Percentiles rank a stretch among this genome's conserved stretches.
phyloP scores from a whole-genome alignment of 92 coral and sea anemone genomes.

The Diadumene lineata region DNA sequence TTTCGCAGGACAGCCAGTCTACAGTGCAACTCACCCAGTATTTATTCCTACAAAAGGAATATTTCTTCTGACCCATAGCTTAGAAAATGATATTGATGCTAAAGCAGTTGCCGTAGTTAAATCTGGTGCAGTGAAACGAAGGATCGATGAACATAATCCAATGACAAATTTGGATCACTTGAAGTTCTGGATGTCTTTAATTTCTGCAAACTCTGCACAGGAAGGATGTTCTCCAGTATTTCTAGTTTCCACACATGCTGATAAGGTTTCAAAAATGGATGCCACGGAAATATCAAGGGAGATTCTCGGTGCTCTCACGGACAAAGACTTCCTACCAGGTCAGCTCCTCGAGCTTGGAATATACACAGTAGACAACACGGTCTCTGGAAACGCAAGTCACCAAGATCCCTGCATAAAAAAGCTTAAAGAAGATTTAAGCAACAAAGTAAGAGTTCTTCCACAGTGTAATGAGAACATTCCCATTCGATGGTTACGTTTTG shows the following conservation, averaged over 20 bases:
- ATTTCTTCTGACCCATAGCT: slow-evolving; percentile 53
- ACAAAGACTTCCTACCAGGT: slow-evolving; percentile 6
- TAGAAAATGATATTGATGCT: slow-evolving; percentile 37
- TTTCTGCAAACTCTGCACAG: slow-evolving; percentile 24
- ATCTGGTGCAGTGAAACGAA: slow-evolving; percentile 30
- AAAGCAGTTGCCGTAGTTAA: slow-evolving; percentile 42
- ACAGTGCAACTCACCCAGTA: slow-evolving; percentile 65
- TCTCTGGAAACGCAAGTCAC: slow-evolving; percentile 17
- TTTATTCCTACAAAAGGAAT: slow-evolving; percentile 61
- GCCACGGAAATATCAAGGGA: slow-evolving; percentile 19
- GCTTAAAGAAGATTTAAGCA: slow-evolving; percentile 19
- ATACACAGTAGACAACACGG: slow-evolving; percentile 59
- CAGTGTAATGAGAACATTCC: slow-evolving; percentile 15
- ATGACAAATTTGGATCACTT: slow-evolving; percentile 55
- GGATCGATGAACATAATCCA: slow-evolving; percentile 24
- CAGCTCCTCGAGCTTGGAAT: slow-evolving; percentile 15
- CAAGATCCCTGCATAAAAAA: slow-evolving; percentile 27
- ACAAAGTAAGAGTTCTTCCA: slow-evolving; percentile 16
- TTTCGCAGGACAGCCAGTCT: slow-evolving; percentile 73
- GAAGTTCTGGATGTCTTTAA: slow-evolving; percentile 63
- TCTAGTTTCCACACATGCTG: slow-evolving; percentile 64
- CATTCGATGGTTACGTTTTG: slow-evolving; percentile 34
- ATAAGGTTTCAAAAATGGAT: slow-evolving; percentile 26
- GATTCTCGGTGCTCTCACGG: slow-evolving; percentile 12
- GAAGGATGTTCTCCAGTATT: background rate